A percentile compares a stretch with the other conserved stretches of the same genome.
These are phyloP conservation scores for Lordiphosa collinella DNA, from an alignment of 1,140 invertebrate genomes.

Conservation along the genomic window DNA sequence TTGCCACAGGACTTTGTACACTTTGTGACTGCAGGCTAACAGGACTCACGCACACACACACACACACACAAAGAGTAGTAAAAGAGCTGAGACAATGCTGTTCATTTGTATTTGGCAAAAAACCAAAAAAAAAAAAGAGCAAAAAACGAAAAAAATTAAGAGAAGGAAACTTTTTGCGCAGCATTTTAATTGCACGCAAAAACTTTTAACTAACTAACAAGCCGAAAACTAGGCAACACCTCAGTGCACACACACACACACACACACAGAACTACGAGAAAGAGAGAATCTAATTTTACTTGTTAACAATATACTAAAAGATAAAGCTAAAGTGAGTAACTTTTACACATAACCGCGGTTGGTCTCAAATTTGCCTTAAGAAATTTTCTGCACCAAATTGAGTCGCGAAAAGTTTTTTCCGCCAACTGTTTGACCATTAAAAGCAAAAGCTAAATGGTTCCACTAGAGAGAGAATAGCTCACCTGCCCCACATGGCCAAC, in stretches of 20 bases:
- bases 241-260: slow-evolving; percentile 56
- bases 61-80: slow-evolving; percentile 6
- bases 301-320: slow-evolving; percentile 59
- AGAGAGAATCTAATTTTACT: slow-evolving; percentile 57
- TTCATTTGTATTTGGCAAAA: slow-evolving; percentile 74
- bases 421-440: too few relatives aligned
- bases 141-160: slow-evolving; percentile 66
- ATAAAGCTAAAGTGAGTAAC: slow-evolving; percentile 8
- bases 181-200: slow-evolving; percentile 76
- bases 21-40: slow-evolving; percentile 51
- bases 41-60: slow-evolving; percentile 9
- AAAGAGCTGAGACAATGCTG: slow-evolving; percentile 46
- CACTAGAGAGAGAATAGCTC: background rate
- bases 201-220: slow-evolving; percentile 76
- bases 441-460: too few relatives aligned
- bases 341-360: slow-evolving; percentile 29
- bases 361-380: too few relatives aligned
- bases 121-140: slow-evolving; percentile 18
- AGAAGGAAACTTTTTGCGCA: slow-evolving; percentile 70
- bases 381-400: slow-evolving; percentile 52
- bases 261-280: background rate
- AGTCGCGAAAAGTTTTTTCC: slow-evolving; percentile 30
- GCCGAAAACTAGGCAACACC: slow-evolving; percentile 73
- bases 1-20: slow-evolving; percentile 70
- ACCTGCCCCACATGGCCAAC: slow-evolving; percentile 9